Conservation (phyloP, 2,113 vertebrate species). For the Procapra przewalskii region DNA sequence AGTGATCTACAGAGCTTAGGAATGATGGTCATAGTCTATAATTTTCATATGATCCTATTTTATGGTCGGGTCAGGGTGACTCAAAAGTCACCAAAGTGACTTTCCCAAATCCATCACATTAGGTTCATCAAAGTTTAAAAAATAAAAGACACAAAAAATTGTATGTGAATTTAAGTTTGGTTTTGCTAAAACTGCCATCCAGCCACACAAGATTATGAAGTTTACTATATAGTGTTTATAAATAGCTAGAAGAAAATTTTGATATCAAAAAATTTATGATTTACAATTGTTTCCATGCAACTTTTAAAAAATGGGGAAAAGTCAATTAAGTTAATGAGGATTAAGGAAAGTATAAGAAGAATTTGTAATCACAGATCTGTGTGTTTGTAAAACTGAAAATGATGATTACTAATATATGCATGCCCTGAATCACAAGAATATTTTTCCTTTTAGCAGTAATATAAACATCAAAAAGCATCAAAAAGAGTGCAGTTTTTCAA, state of each 20-base stretch:
- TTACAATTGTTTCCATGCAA: background rate
- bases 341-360: background rate
- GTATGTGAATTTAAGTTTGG: background rate
- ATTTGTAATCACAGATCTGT: background rate
- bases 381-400: conserved; percentile 2
- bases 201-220: background rate
- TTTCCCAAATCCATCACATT: background rate
- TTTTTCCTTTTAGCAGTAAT: background rate
- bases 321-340: background rate
- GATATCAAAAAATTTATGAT: background rate
- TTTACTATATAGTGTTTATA: background rate
- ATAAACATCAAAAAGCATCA: background rate
- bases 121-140: background rate
- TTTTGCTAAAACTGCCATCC: background rate
- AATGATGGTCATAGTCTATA: background rate
- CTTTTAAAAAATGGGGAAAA: background rate
- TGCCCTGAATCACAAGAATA: background rate
- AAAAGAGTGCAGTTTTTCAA: background rate
- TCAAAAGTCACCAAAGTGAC: background rate
- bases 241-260: background rate
- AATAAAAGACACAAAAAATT: background rate
- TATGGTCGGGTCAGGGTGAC: background rate
- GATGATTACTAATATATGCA: background rate
- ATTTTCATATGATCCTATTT: background rate
- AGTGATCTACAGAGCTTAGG: background rate